Evolutionary conservation across 23 tunicate species (phyloP).

Genomic region (Trididemnum miniatum): DNA sequence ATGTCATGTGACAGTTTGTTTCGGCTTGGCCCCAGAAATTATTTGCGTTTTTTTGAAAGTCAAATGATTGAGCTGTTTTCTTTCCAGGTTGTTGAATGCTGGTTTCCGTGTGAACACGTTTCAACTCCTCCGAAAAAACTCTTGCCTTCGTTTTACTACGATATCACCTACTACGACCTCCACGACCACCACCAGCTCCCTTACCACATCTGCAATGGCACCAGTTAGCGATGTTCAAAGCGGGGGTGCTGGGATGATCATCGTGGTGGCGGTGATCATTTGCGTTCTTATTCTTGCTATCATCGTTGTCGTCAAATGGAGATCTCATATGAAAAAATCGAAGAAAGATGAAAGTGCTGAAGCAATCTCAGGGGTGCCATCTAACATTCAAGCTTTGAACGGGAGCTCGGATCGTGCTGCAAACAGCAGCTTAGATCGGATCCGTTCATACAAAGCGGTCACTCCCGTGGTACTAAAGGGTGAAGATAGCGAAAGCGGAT

Average conservation of each 20-base stretch:
- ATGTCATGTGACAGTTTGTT: too few relatives aligned
- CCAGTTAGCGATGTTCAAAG: neutral
- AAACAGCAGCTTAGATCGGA: neutral
- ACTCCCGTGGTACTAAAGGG: neutral
- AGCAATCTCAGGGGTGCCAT: neutral
- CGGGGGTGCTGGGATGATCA: constrained; percentile 43
- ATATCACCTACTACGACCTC: neutral
- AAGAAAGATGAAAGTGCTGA: constrained; percentile 13
- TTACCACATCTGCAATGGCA: neutral
- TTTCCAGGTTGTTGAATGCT: neutral
- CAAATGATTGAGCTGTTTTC: too few relatives aligned
- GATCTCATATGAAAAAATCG: constrained; percentile 20
- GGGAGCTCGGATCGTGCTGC: neutral
- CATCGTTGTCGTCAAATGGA: constrained; percentile 47
- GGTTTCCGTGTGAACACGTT: neutral
- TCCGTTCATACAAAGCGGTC: neutral
- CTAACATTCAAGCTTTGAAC: neutral
- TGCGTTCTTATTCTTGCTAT: constrained; percentile 50
- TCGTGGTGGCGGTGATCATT: constrained; percentile 53
- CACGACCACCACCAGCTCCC: constrained; percentile 2
- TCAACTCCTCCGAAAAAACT: neutral
- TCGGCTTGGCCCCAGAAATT: too few relatives aligned
- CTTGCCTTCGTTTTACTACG: too few relatives aligned
- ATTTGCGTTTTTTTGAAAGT: too few relatives aligned
- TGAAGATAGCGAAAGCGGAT: neutral